A percentile compares a stretch with the other conserved stretches of the same genome.
Conservation (phyloP, 2,113 vertebrate species). For the Odontesthes bonariensis region DNA sequence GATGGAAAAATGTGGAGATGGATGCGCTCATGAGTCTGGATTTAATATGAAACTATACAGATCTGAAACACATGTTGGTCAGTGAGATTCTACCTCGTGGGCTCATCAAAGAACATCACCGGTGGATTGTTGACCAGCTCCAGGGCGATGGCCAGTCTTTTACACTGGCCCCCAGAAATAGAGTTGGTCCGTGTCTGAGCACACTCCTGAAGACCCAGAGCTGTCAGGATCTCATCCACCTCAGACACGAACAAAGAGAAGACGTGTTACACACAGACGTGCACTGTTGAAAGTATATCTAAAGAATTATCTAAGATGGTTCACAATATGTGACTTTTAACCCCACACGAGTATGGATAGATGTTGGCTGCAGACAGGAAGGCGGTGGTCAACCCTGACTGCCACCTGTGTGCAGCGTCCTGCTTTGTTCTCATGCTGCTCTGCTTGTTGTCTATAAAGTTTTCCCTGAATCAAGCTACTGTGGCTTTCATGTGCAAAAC, state of each 20-base stretch:
- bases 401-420: neutral
- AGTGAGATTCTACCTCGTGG: conserved; percentile 88
- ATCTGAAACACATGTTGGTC: neutral
- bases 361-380: conserved; percentile 16
- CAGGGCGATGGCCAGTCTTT: conserved; percentile 94
- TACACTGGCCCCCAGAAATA: conserved; percentile 95
- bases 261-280: neutral
- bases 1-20: conserved; percentile 1
- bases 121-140: conserved; percentile 99
- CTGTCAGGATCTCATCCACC: conserved; percentile 98
- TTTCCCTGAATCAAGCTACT: too few relatives aligned
- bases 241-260: conserved; percentile 65
- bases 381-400: neutral
- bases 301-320: neutral
- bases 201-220: conserved; percentile 93
- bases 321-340: too few relatives aligned
- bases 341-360: neutral
- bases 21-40: neutral
- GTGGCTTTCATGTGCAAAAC: too few relatives aligned
- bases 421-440: neutral
- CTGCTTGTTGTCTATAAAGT: too few relatives aligned
- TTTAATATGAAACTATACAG: neutral
- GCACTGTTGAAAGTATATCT: too few relatives aligned
- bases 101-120: conserved; percentile 99
- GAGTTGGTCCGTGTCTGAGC: conserved; percentile 91